A percentile compares a stretch with the other conserved stretches of the same genome.
Evolutionary conservation across 1,140 invertebrate species (phyloP).

Genomic region (Zaprionus vittiger): DNA sequence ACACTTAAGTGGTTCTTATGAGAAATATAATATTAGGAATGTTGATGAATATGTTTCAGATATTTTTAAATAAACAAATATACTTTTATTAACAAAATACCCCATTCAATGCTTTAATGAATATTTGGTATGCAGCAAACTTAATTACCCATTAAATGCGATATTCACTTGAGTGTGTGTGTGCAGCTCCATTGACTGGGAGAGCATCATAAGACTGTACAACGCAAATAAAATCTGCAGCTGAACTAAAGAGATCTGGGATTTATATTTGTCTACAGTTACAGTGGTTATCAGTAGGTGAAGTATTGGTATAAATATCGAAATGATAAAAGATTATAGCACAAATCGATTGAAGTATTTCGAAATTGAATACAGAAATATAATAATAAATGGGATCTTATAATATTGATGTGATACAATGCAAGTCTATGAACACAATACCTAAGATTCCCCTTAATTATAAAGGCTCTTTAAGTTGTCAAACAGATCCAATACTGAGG

Average conservation of each 20-base stretch:
- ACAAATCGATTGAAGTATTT: not conserved
- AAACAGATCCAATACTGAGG: not conserved
- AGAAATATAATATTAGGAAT: not conserved
- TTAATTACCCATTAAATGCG: constrained; percentile 2
- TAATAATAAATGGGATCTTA: not conserved
- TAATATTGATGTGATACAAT: not conserved
- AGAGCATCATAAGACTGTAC: not conserved
- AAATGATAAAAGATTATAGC: not conserved
- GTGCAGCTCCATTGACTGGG: not conserved
- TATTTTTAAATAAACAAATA: not conserved
- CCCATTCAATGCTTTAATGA: not conserved
- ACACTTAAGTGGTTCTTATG: not conserved
- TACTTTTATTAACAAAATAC: not conserved
- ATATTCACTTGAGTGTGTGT: not conserved
- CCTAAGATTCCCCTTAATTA: not conserved
- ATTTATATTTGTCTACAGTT: not conserved
- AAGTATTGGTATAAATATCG: not conserved
- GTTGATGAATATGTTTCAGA: not conserved
- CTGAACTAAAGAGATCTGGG: not conserved
- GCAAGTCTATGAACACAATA: not conserved
- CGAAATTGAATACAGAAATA: not conserved
- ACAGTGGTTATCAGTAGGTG: not conserved
- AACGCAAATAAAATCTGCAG: not conserved
- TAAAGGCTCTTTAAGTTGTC: not conserved
- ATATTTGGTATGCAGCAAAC: not conserved